These are phyloP conservation scores for Drosophila kokeensis DNA, from an alignment of 2,888 invertebrate genomes.

Conservation along the genomic window DNA sequence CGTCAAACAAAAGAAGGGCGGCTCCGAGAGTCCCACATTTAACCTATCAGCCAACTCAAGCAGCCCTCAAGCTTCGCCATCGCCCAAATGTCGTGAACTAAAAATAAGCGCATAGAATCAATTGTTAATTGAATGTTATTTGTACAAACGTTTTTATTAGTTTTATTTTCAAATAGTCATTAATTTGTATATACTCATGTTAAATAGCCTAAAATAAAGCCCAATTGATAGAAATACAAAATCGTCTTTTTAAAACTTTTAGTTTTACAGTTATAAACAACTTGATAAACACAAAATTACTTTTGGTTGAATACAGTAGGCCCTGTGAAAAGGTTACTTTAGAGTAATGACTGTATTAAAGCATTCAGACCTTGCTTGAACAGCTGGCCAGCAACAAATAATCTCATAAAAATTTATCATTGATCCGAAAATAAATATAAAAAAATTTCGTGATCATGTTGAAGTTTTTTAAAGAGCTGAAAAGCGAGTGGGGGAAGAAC, in stretches of 20 bases:
- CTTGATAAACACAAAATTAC: not conserved
- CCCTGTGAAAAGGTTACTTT: not conserved
- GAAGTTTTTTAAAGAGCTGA: constrained; percentile 56
- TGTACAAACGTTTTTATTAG: constrained; percentile 48
- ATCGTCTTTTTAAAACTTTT: not conserved
- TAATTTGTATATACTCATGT: constrained; percentile 4
- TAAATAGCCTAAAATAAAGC: constrained; percentile 26
- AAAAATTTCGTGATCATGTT: constrained; percentile 35
- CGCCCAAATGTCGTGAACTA: constrained; percentile 41
- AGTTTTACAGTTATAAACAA: not conserved
- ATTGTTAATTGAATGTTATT: constrained; percentile 21
- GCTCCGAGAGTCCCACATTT: constrained; percentile 86
- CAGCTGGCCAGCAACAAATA: not conserved
- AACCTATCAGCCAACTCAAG: constrained; percentile 67
- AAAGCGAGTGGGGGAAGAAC: constrained; percentile 62
- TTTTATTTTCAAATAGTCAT: constrained; percentile 11
- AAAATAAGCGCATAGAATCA: constrained; percentile 49
- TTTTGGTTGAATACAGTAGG: not conserved
- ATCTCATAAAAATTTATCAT: constrained; percentile 9
- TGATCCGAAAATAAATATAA: not conserved
- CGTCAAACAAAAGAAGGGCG: constrained; percentile 97
- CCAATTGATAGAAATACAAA: not conserved
- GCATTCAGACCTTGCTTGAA: not conserved
- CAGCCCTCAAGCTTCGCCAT: constrained; percentile 64
- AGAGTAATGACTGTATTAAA: not conserved